Evolutionary conservation across 2,888 invertebrate genomes (phyloP).

Genomic region (Drosophila rellima): DNA sequence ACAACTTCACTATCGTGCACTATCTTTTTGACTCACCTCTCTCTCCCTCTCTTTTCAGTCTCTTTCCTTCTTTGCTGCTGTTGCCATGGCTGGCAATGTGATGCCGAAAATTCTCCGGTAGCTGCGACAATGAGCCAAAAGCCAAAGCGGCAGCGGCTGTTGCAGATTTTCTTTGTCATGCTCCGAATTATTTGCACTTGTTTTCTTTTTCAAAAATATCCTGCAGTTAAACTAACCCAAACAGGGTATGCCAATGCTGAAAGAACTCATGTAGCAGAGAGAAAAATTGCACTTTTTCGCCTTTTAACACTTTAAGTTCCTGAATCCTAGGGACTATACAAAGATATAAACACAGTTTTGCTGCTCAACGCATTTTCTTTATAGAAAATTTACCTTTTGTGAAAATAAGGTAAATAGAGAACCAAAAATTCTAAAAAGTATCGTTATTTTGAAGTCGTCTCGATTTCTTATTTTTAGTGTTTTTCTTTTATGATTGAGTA

Average conservation of each 20-base stretch:
- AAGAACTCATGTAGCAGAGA: no score
- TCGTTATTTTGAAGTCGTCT: no score
- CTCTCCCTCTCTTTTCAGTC: not conserved
- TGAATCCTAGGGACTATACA: no score
- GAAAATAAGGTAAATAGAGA: no score
- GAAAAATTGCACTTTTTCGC: no score
- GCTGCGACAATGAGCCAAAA: constrained; percentile 63
- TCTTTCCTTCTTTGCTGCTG: not conserved
- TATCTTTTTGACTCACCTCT: constrained; percentile 8
- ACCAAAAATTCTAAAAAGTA: no score
- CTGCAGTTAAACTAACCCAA: not conserved
- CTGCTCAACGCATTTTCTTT: no score
- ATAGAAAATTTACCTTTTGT: no score
- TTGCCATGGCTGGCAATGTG: constrained; percentile 15
- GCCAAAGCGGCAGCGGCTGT: constrained; percentile 46
- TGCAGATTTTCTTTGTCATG: constrained; percentile 48
- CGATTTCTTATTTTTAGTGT: no score
- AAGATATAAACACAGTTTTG: no score
- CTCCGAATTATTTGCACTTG: constrained; percentile 29
- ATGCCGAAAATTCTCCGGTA: constrained; percentile 54
- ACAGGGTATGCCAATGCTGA: not conserved
- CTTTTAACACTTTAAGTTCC: no score
- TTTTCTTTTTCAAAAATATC: constrained; percentile 27
- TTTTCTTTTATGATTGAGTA: no score
- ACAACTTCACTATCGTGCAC: constrained; percentile 6